Conservation (phyloP, 2,888 invertebrate species). For the Leucoma salicis region DNA sequence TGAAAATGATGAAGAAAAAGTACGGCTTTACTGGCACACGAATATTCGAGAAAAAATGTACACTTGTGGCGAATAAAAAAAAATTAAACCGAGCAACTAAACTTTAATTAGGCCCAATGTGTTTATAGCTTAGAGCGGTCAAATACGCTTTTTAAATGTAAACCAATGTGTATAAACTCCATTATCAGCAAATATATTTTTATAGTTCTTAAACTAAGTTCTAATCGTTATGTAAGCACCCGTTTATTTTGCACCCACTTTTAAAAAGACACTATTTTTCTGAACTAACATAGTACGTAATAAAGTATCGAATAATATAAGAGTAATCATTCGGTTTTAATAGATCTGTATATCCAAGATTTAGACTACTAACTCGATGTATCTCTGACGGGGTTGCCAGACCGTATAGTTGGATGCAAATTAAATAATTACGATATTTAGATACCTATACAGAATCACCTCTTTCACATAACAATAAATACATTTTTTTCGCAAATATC, state of each 20-base stretch:
- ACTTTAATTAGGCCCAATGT: neutral
- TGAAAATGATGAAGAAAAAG: no score
- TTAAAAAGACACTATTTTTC: constrained; percentile 45
- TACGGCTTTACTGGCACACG: no score
- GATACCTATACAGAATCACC: no score
- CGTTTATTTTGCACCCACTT: constrained; percentile 53
- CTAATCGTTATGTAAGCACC: constrained; percentile 42
- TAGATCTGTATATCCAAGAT: no score
- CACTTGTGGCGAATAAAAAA: no score
- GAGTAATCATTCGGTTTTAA: constrained; percentile 25
- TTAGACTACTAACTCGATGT: no score
- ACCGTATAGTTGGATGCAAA: no score
- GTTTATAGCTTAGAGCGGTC: constrained; percentile 8
- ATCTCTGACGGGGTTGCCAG: no score
- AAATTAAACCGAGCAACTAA: no score
- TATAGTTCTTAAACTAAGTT: constrained; percentile 23
- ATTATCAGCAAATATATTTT: constrained; percentile 6
- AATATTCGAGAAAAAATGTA: no score
- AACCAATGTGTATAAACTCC: constrained; percentile 2
- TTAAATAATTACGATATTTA: no score
- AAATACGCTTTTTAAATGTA: constrained; percentile 9
- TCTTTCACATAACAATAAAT: constrained; percentile 2
- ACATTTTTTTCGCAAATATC: no score
- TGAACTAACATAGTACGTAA: constrained; percentile 32
- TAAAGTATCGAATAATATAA: constrained; percentile 5